Percentiles rank a stretch among this genome's conserved stretches.
Evolutionary conservation across 2,113 vertebrate species (phyloP).

Genomic region (Tamias sibiricus): DNA sequence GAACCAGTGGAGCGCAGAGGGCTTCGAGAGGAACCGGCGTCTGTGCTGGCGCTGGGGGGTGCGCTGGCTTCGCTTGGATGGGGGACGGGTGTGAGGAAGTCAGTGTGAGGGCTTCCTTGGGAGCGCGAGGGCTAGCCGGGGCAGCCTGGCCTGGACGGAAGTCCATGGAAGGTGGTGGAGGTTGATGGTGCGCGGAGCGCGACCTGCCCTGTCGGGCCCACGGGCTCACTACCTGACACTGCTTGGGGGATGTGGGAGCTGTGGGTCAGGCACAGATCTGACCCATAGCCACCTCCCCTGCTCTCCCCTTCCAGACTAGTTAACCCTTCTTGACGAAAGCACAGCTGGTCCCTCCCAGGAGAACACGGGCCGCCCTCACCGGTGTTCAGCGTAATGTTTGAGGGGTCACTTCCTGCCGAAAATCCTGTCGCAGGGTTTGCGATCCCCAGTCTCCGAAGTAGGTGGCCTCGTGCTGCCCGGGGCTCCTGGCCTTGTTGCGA

Average conservation of each 20-base stretch:
- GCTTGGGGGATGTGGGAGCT: background rate
- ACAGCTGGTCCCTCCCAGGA: slow-evolving; percentile 86
- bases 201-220: background rate
- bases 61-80: background rate
- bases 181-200: background rate
- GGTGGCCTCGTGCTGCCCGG: slow-evolving; percentile 83
- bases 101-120: no score
- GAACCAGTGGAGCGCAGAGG: background rate
- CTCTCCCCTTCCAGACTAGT: background rate
- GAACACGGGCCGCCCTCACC: slow-evolving; percentile 79
- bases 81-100: background rate
- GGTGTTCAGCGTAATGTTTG: slow-evolving; percentile 85
- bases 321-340: slow-evolving; percentile 87
- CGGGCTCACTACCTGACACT: background rate
- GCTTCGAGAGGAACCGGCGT: background rate
- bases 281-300: background rate
- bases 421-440: slow-evolving; percentile 84
- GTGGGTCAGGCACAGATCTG: background rate
- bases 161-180: background rate
- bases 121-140: background rate
- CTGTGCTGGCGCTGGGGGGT: background rate
- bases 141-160: background rate
- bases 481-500: slow-evolving; percentile 85
- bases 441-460: slow-evolving; percentile 91
- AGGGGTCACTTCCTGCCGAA: slow-evolving; percentile 89